phyloP scores from a whole-genome alignment of 2,797 vertebrate species.

The Acipenser oxyrinchus region DNA sequence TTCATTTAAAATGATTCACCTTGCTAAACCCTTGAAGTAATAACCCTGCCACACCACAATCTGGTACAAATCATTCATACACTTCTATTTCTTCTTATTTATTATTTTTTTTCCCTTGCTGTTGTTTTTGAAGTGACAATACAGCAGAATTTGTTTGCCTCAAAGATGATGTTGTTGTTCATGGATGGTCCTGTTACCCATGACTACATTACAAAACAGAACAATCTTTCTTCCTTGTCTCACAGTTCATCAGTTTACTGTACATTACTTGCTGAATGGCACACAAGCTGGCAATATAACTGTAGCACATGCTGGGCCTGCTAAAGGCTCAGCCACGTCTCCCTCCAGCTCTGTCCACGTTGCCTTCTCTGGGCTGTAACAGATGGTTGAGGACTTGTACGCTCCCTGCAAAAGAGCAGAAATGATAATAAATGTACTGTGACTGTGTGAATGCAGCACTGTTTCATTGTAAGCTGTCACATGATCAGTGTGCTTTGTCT shows the following conservation, averaged over 20 bases:
- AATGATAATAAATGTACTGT: constrained; percentile 5
- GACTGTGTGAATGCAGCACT: not conserved
- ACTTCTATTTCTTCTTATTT: constrained; percentile 35
- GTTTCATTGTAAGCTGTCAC: constrained; percentile 7
- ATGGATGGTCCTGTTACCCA: constrained; percentile 39
- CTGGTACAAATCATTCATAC: constrained; percentile 74
- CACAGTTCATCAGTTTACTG: constrained; percentile 36
- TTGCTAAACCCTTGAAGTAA: constrained; percentile 40
- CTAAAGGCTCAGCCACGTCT: constrained; percentile 92
- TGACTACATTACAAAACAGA: constrained; percentile 25
- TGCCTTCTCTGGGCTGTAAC: constrained; percentile 95
- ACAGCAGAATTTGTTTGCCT: constrained; percentile 29
- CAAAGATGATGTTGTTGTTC: constrained; percentile 39
- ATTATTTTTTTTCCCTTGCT: not conserved
- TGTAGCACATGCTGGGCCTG: constrained; percentile 89
- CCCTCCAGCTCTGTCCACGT: constrained; percentile 96
- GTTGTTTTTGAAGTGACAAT: too few relatives aligned
- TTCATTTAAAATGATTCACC: too few relatives aligned
- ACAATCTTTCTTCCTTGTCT: not conserved
- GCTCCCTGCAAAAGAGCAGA: constrained; percentile 73
- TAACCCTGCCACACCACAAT: constrained; percentile 61
- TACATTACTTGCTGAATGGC: constrained; percentile 88
- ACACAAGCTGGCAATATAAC: constrained; percentile 91
- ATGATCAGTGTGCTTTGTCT: not conserved
- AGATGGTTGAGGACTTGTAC: constrained; percentile 98